Base-by-base conservation (phyloP, 2,888 invertebrate genomes). In the Polyommatus icarus region DNA sequence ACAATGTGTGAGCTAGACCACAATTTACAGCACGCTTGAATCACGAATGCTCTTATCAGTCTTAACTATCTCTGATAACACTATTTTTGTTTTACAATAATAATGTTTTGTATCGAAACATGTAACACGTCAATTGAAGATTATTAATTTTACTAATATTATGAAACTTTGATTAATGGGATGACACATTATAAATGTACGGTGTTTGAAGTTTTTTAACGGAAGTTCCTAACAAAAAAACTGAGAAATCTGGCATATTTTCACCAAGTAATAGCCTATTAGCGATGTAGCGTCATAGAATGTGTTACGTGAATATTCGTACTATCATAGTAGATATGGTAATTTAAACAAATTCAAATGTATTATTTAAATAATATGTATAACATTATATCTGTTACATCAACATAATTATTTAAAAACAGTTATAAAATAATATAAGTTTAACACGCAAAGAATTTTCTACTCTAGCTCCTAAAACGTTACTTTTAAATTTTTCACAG, bases 11-110 rank as follows among this genome's bases (percentile, higher is more conserved):
- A 29, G 29, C 29, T 54, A 24, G 29, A 15, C 75, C 50, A 50
- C 46, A 75, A 75, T 75, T 72, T 75, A 75, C 46, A 15, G 20
- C 72, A 46, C 73, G 75, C 54, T 50, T 54, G 18, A 46, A 54
- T 46, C 24, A 20, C 76, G 59, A n/a, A 10, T 54, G 36, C 36
- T 50, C 67, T 71, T 77, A 77, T 77, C 77, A 54, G 40, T 46
- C 15, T 57, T 24, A 32, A 71, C 67, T 77, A 77, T 77, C 77
- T 24, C 1, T 15, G 77, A 77, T 77, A 77, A 46, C n/a, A 71
- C 46, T 12, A n/a, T n/a, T 73, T 46, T 50, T n/a, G n/a, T 24
- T 15, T 10, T 73, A 24, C 46, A 46, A n/a, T 20, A 36, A 36
- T 40, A 46, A 7, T 71, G 36, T 36, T 29, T 71, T 36, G 8